Percentiles rank a stretch among this genome's conserved stretches.
Conservation (phyloP, 2,113 vertebrate species). For the Oreotrochilus melanogaster region DNA sequence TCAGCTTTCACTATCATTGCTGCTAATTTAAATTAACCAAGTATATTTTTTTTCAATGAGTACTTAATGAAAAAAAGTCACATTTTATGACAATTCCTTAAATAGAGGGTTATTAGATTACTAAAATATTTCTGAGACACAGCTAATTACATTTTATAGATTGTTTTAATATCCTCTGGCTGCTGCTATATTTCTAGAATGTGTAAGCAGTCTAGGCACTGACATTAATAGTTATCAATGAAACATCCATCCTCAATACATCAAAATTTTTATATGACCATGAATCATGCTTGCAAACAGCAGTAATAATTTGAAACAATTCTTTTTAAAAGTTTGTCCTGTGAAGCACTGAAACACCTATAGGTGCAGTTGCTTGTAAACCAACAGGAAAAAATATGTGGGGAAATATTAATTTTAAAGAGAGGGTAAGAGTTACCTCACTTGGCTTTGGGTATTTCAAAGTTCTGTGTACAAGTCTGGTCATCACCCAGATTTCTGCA, state of each 20-base stretch:
- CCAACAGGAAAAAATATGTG: neutral
- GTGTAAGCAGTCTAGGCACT: neutral
- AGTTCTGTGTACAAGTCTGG: neutral
- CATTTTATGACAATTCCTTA: neutral
- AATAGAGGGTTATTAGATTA: neutral
- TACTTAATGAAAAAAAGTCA: neutral
- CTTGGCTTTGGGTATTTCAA: neutral
- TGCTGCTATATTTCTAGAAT: neutral
- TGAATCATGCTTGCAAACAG: neutral
- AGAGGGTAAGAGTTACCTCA: neutral
- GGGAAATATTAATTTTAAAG: neutral
- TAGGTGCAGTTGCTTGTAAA: neutral
- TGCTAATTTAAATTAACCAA: conserved; percentile 15
- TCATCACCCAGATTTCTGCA: neutral
- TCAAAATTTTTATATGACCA: neutral
- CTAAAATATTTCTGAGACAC: neutral
- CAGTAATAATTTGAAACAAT: neutral
- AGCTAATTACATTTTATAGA: neutral
- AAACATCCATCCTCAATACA: neutral
- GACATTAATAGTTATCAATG: neutral
- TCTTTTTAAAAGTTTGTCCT: neutral
- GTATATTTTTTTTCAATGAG: neutral
- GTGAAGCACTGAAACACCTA: neutral
- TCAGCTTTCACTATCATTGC: neutral
- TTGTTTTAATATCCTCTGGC: neutral